These are phyloP conservation scores for Melanerpes formicivorus DNA, from an alignment of 2,113 vertebrate species.

Conservation along the genomic window DNA sequence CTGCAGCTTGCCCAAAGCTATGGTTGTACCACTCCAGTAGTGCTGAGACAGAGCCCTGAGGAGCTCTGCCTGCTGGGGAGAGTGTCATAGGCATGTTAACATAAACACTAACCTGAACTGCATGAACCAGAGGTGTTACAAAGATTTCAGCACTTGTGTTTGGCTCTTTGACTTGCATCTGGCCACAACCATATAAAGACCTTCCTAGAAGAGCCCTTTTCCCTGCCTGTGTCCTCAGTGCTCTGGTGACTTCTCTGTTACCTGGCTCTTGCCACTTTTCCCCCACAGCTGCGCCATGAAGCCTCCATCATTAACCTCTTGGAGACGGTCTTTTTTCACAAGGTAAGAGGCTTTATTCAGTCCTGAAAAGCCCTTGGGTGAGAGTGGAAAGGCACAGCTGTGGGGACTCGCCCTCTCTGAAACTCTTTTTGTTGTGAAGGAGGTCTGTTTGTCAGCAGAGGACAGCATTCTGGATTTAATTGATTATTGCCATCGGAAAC, in stretches of 20 bases:
- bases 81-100: background rate
- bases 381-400: background rate
- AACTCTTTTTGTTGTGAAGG: constrained; percentile 68
- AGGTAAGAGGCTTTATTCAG: constrained; percentile 76
- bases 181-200: background rate
- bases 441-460: constrained; percentile 89
- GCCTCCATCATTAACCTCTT: constrained; percentile 93
- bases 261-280: background rate
- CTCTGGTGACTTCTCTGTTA: background rate
- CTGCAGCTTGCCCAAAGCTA: background rate
- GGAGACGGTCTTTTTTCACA: constrained; percentile 92
- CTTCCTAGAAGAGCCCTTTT: background rate
- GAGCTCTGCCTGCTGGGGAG: background rate
- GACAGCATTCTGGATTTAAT: constrained; percentile 89
- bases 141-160: background rate
- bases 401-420: background rate
- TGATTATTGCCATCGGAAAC: constrained; percentile 94
- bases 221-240: accelerated
- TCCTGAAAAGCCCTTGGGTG: background rate
- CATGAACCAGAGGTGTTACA: background rate
- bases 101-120: background rate
- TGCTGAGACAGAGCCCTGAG: background rate
- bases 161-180: background rate
- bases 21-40: background rate
- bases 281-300: constrained; percentile 88